Evolutionary conservation across 1,140 invertebrate genomes (phyloP), one percentile per base, ranked within the genome.

Genomic region (Drosophila watanabei): DNA sequence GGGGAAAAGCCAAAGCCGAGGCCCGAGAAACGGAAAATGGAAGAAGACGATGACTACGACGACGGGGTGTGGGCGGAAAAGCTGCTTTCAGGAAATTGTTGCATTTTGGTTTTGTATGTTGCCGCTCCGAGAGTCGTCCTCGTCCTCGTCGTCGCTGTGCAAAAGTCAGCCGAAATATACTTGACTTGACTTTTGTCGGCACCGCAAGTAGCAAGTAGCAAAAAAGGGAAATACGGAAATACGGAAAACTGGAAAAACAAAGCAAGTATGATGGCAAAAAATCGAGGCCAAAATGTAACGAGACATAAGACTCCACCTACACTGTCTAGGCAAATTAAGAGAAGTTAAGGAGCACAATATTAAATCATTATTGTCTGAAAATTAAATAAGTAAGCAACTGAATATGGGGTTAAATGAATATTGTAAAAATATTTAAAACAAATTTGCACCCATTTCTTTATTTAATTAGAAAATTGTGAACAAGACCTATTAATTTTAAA

Each of bases 121-220:
- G 70, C 46, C 20, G 37, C 37, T 70, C 24, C 37, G 37, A 62
- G 52, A 56, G 14, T 24, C 52, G 51, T 54, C 32, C 33, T 37
- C 18, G 51, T 35, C 24, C 24, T 24, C 30, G 20, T 39, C 35
- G 37, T 39, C 30, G 43, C 52, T 84, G 82, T 84, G 81, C 82
- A 86, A 80, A 85, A 85, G 82, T 85, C 82, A 85, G 73, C 78
- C 82, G 62, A 89, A 88, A 88, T 88, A 69, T 84, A 88, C 85
- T 88, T 89, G 85, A 90, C 86, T 85, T 90, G 86, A 85, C 86
- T 89, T 89, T 79, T 85, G 85, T 63, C 83, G 80, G 85, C 85
- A 73, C 43, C 70, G 70, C 54, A 73, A 43, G 51, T 30, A 71
- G 70, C 54, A 73, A 43, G 51, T 30, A 71, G 64, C 33, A 59